Conservation (phyloP, 2,113 vertebrate species). For the Thomomys bottae region DNA sequence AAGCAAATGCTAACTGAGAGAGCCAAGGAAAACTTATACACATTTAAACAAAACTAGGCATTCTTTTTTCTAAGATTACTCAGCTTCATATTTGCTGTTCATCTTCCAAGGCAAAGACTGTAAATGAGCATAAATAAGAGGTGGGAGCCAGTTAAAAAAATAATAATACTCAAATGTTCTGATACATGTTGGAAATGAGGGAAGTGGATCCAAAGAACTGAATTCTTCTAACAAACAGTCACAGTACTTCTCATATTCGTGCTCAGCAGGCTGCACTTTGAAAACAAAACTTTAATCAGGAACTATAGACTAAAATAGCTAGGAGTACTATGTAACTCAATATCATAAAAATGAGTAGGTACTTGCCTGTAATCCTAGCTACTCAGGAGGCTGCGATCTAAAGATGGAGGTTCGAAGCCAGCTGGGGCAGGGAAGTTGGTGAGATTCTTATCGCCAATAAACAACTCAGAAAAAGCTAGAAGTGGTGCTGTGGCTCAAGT, state of each 20-base stretch:
- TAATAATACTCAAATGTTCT: background rate
- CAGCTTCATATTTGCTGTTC: background rate
- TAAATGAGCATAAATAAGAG: background rate
- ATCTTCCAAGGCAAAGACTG: background rate
- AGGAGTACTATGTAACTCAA: background rate
- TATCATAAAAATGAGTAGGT: background rate
- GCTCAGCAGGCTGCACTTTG: background rate
- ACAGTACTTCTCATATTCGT: background rate
- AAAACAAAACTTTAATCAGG: background rate
- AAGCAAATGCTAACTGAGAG: background rate
- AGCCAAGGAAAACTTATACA: background rate
- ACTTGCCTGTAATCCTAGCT: no score
- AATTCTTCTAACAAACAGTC: background rate
- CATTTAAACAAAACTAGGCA: background rate
- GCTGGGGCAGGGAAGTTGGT: no score
- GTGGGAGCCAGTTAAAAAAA: background rate
- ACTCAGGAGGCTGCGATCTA: no score
- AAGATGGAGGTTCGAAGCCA: no score
- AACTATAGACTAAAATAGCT: background rate
- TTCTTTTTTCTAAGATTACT: background rate
- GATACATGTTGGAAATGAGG: background rate
- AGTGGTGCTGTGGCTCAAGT: no score
- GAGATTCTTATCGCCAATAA: no score
- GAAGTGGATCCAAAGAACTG: background rate
- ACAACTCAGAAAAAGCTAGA: no score